phyloP scores from a whole-genome alignment of 1,140 invertebrate species.

The Cyclina sinensis region DNA sequence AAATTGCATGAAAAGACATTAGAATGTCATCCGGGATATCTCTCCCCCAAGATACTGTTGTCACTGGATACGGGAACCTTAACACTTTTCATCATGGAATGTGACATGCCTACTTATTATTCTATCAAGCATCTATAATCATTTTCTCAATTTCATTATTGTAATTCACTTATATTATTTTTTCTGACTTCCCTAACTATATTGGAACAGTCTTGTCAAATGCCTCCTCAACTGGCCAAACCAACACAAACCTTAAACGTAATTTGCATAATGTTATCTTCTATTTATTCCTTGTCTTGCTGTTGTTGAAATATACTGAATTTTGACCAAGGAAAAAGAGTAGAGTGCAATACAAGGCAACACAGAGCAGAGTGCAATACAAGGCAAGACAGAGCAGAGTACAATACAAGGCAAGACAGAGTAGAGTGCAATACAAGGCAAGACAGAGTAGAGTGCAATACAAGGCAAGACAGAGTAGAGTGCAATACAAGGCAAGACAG shows the following conservation, averaged over 20 bases:
- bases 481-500: too few relatives aligned
- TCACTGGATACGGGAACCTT: background rate
- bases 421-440: too few relatives aligned
- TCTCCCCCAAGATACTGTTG: background rate
- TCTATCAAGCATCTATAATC: too few relatives aligned
- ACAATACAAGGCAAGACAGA: too few relatives aligned
- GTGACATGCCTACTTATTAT: constrained; percentile 26
- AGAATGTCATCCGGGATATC: background rate
- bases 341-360: too few relatives aligned
- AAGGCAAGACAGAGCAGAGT: too few relatives aligned
- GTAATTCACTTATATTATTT: constrained; percentile 28
- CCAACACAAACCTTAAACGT: background rate
- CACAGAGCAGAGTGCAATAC: too few relatives aligned
- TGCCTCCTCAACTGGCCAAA: background rate
- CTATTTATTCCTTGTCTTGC: too few relatives aligned
- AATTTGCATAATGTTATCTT: background rate
- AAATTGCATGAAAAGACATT: constrained; percentile 29
- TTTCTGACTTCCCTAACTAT: background rate
- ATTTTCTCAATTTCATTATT: background rate
- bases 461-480: too few relatives aligned
- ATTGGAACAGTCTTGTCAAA: background rate
- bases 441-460: too few relatives aligned
- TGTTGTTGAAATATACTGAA: too few relatives aligned
- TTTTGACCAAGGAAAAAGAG: too few relatives aligned
- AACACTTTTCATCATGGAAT: constrained; percentile 16